phyloP scores from a whole-genome alignment of 2,888 invertebrate species.

The Drosophila picticornis region DNA sequence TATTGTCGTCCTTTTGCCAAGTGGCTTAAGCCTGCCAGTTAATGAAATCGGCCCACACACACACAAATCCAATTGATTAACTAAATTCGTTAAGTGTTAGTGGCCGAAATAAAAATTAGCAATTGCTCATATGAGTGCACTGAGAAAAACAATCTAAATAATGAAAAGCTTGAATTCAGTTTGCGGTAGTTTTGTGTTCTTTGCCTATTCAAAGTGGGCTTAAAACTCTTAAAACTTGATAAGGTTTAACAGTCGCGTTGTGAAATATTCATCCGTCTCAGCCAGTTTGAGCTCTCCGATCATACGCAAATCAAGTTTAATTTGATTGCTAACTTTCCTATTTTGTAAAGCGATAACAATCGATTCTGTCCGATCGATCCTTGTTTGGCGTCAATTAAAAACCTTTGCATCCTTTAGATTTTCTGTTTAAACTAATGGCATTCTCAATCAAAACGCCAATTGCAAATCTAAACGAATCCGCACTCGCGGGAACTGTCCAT shows the following conservation, averaged over 20 bases:
- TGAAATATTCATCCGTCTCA: accelerated
- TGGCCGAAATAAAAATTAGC: slow-evolving; percentile 37
- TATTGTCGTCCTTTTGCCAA: slow-evolving; percentile 17
- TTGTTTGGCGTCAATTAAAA: background rate
- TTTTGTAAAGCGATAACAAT: too few species aligned
- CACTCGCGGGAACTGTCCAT: background rate
- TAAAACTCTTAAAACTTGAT: background rate
- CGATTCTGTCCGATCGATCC: background rate
- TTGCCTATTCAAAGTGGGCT: background rate
- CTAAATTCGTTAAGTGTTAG: slow-evolving; percentile 40
- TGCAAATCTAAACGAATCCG: slow-evolving; percentile 6
- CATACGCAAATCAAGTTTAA: background rate
- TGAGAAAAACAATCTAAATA: background rate
- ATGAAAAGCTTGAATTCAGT: background rate
- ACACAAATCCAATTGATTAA: slow-evolving; percentile 59
- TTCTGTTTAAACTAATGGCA: background rate
- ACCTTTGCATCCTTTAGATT: background rate
- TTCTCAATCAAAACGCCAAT: slow-evolving; percentile 25
- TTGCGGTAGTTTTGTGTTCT: background rate
- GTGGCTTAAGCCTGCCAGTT: slow-evolving; percentile 42
- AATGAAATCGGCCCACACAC: slow-evolving; percentile 50
- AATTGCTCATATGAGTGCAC: slow-evolving; percentile 2
- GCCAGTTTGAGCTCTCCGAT: background rate
- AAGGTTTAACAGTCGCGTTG: background rate
- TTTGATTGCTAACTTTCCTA: background rate